Evolutionary conservation across 2,888 invertebrate genomes (phyloP).

Genomic region (Artemia sp.): DNA sequence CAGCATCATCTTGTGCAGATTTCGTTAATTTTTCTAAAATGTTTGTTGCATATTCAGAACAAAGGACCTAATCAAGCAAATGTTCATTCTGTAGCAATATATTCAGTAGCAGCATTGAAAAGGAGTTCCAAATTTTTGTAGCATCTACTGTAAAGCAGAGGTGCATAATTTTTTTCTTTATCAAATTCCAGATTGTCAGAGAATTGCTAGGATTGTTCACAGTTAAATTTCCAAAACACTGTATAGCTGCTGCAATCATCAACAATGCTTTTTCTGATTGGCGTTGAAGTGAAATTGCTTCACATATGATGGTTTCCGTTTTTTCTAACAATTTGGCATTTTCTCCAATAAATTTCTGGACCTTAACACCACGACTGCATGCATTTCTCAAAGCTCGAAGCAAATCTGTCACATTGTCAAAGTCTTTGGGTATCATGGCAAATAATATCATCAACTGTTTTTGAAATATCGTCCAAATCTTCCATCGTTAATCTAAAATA

Average conservation of each 20-base stretch:
- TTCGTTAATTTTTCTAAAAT: background rate
- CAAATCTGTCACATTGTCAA: too few relatives aligned
- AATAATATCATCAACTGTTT: too few relatives aligned
- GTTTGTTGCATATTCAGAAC: slow-evolving; percentile 1
- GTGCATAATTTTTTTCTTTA: background rate
- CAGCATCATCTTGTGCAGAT: background rate
- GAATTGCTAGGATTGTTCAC: slow-evolving; percentile 41
- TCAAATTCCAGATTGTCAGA: slow-evolving; percentile 36
- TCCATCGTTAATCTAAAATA: too few relatives aligned
- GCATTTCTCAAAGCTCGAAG: too few relatives aligned
- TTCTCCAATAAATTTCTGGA: too few relatives aligned
- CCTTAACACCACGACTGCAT: too few relatives aligned
- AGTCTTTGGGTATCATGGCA: too few relatives aligned
- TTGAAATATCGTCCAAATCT: too few relatives aligned
- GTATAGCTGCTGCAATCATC: slow-evolving; percentile 29
- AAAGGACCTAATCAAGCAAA: slow-evolving; percentile 30
- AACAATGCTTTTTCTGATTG: too few relatives aligned
- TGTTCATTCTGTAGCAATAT: slow-evolving; percentile 39
- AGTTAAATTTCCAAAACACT: slow-evolving; percentile 42
- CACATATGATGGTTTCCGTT: too few relatives aligned
- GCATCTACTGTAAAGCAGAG: background rate
- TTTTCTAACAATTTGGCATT: too few relatives aligned
- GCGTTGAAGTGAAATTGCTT: too few relatives aligned
- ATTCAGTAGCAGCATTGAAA: slow-evolving; percentile 46
- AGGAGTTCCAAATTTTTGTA: slow-evolving; percentile 29